Percentiles rank a stretch among this genome's conserved stretches.
Conservation (phyloP, 2,888 invertebrate species). For the Xestia c-nigrum region DNA sequence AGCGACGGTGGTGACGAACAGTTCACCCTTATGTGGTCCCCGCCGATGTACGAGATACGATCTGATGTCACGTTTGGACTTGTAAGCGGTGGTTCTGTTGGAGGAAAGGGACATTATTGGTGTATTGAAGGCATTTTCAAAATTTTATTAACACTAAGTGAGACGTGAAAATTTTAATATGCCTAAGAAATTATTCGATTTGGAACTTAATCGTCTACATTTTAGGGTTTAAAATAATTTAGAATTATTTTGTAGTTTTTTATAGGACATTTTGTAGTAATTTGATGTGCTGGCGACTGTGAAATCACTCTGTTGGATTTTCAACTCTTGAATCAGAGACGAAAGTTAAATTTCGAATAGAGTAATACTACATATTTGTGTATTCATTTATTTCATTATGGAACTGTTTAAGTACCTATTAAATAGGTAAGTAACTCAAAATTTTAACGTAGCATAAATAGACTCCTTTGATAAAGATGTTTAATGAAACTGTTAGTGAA, state of each 20-base stretch:
- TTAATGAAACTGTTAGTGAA: not conserved
- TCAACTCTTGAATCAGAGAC: not conserved
- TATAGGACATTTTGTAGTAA: too few relatives aligned
- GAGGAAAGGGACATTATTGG: not conserved
- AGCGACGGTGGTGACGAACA: conserved; percentile 91
- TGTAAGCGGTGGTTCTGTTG: conserved; percentile 90
- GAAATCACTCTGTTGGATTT: not conserved
- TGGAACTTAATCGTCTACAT: too few relatives aligned
- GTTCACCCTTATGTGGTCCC: conserved; percentile 91
- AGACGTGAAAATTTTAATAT: not conserved
- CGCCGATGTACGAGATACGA: conserved; percentile 89
- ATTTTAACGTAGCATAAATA: not conserved
- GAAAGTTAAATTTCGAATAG: not conserved
- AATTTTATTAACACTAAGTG: not conserved
- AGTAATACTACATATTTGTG: not conserved
- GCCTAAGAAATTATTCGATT: not conserved
- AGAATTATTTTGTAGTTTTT: too few relatives aligned
- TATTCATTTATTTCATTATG: not conserved
- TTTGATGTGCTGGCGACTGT: too few relatives aligned
- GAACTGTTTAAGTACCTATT: not conserved
- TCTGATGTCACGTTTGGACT: conserved; percentile 91
- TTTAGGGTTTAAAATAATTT: too few relatives aligned
- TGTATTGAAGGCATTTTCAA: not conserved
- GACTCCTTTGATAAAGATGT: not conserved
- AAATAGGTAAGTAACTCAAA: not conserved